Conservation (phyloP, 2,797 vertebrate species). For the Pantherophis vulpinus region DNA sequence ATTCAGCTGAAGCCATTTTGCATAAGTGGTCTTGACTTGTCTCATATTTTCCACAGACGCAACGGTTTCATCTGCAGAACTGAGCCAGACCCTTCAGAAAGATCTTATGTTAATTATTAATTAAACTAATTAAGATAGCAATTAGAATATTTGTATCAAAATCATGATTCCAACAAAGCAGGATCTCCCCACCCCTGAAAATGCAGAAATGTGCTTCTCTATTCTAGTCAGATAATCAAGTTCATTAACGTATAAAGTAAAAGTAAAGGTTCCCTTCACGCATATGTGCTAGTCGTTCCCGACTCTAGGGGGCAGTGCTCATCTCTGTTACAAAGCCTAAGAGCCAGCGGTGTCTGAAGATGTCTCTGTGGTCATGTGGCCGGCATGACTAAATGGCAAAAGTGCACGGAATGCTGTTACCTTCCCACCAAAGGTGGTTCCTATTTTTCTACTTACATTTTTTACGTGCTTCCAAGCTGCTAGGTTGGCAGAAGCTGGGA, state of each 20-base stretch:
- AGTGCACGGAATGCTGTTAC: no score
- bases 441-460: no score
- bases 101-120: not conserved
- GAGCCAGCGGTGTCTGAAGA: no score
- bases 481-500: no score
- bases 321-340: no score
- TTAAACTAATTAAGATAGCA: not conserved
- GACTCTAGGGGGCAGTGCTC: no score
- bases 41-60: slow-evolving; percentile 17
- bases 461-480: no score
- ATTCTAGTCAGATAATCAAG: not conserved
- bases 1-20: slow-evolving; percentile 41
- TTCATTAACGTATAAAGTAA: not conserved
- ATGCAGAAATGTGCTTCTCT: not conserved
- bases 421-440: no score
- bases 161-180: not conserved
- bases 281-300: no score
- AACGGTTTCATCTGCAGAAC: slow-evolving; percentile 22
- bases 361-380: no score
- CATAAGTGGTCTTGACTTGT: slow-evolving; percentile 18
- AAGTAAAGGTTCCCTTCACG: no score
- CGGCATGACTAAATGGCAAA: no score
- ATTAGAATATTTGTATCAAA: slow-evolving; percentile 7
- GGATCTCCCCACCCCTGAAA: not conserved
- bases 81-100: not conserved